phyloP scores from a whole-genome alignment of 2,888 invertebrate genomes.

The Drosophila tanythrix region DNA sequence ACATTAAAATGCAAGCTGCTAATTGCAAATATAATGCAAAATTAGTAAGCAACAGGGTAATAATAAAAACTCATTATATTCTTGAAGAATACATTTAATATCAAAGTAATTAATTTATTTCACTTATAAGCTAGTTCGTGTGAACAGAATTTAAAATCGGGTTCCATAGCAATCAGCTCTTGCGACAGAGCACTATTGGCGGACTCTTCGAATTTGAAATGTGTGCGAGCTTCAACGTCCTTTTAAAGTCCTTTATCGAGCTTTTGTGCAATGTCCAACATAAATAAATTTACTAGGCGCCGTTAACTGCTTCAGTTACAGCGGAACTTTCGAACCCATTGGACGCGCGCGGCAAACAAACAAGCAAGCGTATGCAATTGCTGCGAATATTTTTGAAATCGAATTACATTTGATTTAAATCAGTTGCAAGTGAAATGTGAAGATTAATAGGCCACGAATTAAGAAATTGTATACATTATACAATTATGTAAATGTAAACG shows the following conservation, averaged over 20 bases:
- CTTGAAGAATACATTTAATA: no score
- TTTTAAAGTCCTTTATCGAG: constrained; percentile 68
- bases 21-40: neutral
- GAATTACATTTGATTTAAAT: constrained; percentile 51
- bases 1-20: neutral
- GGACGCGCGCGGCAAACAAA: constrained; percentile 57
- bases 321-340: constrained; percentile 68
- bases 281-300: constrained; percentile 45
- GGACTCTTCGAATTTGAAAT: constrained; percentile 23
- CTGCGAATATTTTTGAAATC: constrained; percentile 60
- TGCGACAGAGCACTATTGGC: constrained; percentile 6
- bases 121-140: neutral
- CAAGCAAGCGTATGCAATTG: constrained; percentile 23
- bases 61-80: neutral
- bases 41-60: neutral
- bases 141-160: neutral
- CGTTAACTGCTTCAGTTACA: constrained; percentile 66
- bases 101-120: neutral
- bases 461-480: constrained; percentile 30
- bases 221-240: constrained; percentile 54
- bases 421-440: constrained; percentile 48
- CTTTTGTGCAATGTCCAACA: constrained; percentile 49
- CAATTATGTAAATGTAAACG: constrained; percentile 42
- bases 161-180: constrained; percentile 11
- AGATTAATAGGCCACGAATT: constrained; percentile 45